Base-by-base conservation (phyloP, 2,113 vertebrate genomes). In the Planiliza haematocheilus region DNA sequence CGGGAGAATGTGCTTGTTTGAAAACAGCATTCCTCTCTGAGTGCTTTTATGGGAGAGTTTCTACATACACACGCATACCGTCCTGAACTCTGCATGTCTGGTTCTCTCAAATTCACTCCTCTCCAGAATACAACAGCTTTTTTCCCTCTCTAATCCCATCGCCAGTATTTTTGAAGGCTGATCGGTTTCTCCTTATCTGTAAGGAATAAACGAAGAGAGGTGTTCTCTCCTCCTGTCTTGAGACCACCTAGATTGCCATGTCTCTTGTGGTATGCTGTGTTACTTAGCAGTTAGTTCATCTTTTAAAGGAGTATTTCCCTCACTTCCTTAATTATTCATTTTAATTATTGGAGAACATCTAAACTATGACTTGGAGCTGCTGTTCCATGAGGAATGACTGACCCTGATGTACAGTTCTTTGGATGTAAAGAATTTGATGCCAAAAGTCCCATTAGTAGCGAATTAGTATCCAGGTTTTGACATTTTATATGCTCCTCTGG, bases 1-100 rank as follows among this genome's bases (percentile, higher is more conserved):
- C 76, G 75, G 85, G 77, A 91, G 92, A 92, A 92, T 92, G 90
- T 67, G 72, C 79, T 89, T 92, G 92, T 92, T 93, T 94, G 86
- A 91, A 90, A 89, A 88, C 55, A 69, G 76, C 89, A 91, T 94
- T 94, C 93, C 92, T 89, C 50, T 51, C 61, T 64, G 74, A 88
- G 87, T 84, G 79, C 77, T 87, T 93, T 91, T 92, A 89, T 89
- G 86, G 83, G 78, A 74, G 81, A 60, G 46, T 87, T 89, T 88
- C 65, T 88, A 61, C 87, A 84, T 60, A 74, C 76, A 83, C 69
- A 73, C 21, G 21, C 81, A 82, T 75, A 73, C 82, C 75, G 42
- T 79, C 51, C 62, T n/a, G 36, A 77, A 61, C 49, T 37, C 55
- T 48, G 37, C 34, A 52, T 60, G 60, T 70, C 68, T 58, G 41